Percentiles rank a stretch among this genome's conserved stretches.
These are phyloP conservation scores for Dicrostonyx torquatus DNA, from an alignment of 2,797 vertebrate species.

Conservation along the genomic window DNA sequence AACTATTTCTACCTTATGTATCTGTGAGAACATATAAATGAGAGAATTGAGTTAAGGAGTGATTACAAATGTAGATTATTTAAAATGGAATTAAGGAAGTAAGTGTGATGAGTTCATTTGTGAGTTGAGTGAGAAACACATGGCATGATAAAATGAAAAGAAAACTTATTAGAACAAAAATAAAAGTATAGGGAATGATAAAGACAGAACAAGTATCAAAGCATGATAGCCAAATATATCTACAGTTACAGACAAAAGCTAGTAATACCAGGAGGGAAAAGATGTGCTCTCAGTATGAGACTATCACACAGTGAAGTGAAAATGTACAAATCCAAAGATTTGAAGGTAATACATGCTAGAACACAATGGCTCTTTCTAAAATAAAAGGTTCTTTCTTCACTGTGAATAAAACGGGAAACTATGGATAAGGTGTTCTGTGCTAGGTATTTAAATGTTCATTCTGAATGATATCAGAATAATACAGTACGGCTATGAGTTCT, in stretches of 20 bases:
- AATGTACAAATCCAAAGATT: fast-evolving
- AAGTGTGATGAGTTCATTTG: not conserved
- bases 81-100: not conserved
- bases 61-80: not conserved
- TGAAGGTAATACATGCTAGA: fast-evolving
- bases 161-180: not conserved
- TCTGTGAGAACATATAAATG: not conserved
- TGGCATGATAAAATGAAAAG: not conserved
- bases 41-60: not conserved
- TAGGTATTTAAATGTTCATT: not conserved
- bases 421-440: not conserved
- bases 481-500: not conserved
- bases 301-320: not conserved
- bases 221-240: not conserved
- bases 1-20: not conserved
- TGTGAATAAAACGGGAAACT: not conserved
- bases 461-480: not conserved
- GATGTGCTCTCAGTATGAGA: not conserved
- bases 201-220: not conserved
- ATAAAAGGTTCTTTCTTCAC: not conserved
- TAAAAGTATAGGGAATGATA: not conserved
- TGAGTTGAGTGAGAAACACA: fast-evolving
- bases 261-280: not conserved
- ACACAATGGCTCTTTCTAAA: not conserved
- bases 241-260: not conserved